Evolutionary conservation across 1,140 invertebrate genomes (phyloP), one percentile per base, ranked within the genome.

Genomic region (Anoplophora glabripennis): DNA sequence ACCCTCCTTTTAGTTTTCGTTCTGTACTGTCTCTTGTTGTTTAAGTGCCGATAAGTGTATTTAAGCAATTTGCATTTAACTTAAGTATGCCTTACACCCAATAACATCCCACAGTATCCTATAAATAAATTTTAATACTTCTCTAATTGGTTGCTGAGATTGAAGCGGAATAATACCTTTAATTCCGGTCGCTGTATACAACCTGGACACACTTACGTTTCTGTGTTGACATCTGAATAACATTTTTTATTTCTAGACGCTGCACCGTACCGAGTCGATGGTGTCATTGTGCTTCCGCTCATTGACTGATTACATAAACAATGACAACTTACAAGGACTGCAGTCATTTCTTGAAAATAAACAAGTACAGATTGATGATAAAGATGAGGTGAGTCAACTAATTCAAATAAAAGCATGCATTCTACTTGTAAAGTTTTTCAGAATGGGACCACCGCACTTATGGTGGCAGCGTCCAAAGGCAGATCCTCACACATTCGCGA

Each of bases 381-480:
- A 86, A 70, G 93, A 96, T 81, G 92, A 95, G 79, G 92, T 94
- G 78, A 79, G 72, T 75, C 15, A 5, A 28, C 5, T 28, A 28
- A n/a, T 52, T 46, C 42, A 33, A 8, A 9, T 37, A 10, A 33
- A 9, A 57, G 4, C 7, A 15, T 18, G 33, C n/a, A 11, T 37
- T 52, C 17, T 14, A 35, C 57, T 2, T 44, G 18, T 11, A 33
- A 28, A 38, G 36, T 40, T 10, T 56, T 18, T 51, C 73, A 96
- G 91, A 94, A 94, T 85, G 92, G 92, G 53, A 87, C 88, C 53
- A 96, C 94, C 38, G 90, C 91, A 44, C 86, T 98, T 69, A 94
- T 96, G 84, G 81, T 90, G 63, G 93, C 94, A 15, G 86, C 90
- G 45, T 82, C 87, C 63, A 86, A 86, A 68, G 93, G 93, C 28